phyloP scores from a whole-genome alignment of 2,113 vertebrate genomes.

The Podarcis cretensis region DNA sequence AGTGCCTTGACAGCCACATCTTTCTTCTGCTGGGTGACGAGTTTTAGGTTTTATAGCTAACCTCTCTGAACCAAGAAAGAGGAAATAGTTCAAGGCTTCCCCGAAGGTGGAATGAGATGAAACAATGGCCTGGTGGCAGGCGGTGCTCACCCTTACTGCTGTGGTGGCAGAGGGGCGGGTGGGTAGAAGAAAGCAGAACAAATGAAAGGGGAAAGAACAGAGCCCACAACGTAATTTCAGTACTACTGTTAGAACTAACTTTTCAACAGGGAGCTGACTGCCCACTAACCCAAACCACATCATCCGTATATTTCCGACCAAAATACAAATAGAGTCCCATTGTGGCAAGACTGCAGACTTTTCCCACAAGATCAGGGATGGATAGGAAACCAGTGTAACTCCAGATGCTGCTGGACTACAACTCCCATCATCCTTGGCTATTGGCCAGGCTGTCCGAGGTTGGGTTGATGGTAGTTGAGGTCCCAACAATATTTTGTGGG shows the following conservation, averaged over 20 bases:
- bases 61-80: not conserved
- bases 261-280: too few species aligned
- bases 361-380: not conserved
- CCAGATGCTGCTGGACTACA: too few species aligned
- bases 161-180: not conserved
- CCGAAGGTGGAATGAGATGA: not conserved
- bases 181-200: not conserved
- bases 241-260: not conserved
- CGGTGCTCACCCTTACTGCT: not conserved
- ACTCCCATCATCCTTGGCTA: too few species aligned
- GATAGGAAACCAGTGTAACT: too few species aligned
- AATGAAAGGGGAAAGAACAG: not conserved
- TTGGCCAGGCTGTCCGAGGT: too few species aligned
- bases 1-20: not conserved
- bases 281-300: not conserved
- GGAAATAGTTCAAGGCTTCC: not conserved
- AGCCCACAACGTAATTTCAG: too few species aligned
- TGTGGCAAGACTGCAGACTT: not conserved
- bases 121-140: not conserved
- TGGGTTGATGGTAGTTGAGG: too few species aligned
- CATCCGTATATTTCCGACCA: not conserved
- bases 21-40: conserved; percentile 11
- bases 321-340: not conserved
- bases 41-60: conserved; percentile 8
- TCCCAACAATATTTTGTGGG: too few species aligned